Conservation (phyloP, 64 coral and sea anemone genomes). For the Montipora sp. region DNA sequence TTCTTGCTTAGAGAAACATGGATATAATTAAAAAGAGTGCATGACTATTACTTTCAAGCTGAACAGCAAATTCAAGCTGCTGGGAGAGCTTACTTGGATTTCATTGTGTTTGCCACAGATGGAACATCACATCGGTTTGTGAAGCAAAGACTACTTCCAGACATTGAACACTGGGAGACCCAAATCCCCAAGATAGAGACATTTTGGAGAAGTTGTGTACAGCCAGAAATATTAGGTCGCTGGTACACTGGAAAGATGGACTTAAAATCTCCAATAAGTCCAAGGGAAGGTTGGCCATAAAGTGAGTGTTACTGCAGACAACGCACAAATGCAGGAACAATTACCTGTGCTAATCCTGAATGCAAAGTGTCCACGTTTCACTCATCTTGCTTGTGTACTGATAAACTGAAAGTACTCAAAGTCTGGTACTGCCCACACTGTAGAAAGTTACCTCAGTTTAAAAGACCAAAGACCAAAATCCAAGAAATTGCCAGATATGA, state of each 20-base stretch:
- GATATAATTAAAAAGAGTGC: background rate
- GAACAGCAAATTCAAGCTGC: slow-evolving; percentile 21
- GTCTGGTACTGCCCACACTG: slow-evolving; percentile 57
- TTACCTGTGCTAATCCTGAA: slow-evolving; percentile 51
- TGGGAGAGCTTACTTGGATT: background rate
- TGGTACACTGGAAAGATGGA: slow-evolving; percentile 33
- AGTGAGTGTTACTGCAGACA: slow-evolving; percentile 28
- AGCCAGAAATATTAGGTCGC: slow-evolving; percentile 12
- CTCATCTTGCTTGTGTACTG: slow-evolving; percentile 24
- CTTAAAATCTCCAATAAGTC: background rate
- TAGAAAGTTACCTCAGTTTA: slow-evolving; percentile 63
- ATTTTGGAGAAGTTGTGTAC: slow-evolving; percentile 28
- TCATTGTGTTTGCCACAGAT: slow-evolving; percentile 23
- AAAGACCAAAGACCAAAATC: background rate
- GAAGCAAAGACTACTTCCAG: background rate
- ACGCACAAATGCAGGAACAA: background rate
- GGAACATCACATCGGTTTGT: background rate
- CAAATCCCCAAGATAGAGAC: background rate
- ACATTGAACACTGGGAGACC: slow-evolving; percentile 8
- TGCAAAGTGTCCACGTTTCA: background rate
- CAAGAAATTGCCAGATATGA: background rate
- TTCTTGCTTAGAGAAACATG: slow-evolving; percentile 15
- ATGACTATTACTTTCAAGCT: slow-evolving; percentile 5
- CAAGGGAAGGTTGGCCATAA: background rate
- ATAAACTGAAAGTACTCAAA: background rate